Evolutionary conservation across 2,888 invertebrate genomes (phyloP).

Genomic region (Boloria euphrosyne): DNA sequence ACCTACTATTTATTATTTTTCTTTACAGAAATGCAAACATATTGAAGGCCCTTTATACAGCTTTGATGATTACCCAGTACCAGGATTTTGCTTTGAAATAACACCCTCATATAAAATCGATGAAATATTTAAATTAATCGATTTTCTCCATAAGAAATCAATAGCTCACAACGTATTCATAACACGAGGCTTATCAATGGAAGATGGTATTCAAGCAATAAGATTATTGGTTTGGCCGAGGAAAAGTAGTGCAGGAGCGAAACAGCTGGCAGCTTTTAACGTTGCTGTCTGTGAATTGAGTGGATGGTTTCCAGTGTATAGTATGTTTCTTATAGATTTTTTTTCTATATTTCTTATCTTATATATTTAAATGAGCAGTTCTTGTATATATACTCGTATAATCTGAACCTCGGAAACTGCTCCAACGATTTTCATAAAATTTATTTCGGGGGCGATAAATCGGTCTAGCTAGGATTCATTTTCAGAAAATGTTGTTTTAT

Average conservation of each 20-base stretch:
- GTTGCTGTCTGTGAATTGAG: conserved; percentile 89
- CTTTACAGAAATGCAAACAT: conserved; percentile 79
- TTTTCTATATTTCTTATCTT: too few species aligned
- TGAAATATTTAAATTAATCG: conserved; percentile 74
- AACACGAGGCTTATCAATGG: conserved; percentile 76
- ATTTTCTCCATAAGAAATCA: conserved; percentile 82
- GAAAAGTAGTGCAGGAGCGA: conserved; percentile 78
- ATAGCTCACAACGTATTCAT: conserved; percentile 90
- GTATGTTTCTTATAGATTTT: conserved; percentile 66
- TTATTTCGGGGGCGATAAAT: too few species aligned
- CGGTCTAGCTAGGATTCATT: too few species aligned
- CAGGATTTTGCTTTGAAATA: conserved; percentile 87
- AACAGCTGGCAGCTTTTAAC: conserved; percentile 83
- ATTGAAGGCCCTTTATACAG: conserved; percentile 79
- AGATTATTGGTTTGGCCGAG: conserved; percentile 87
- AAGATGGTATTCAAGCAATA: conserved; percentile 60
- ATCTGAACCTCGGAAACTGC: too few species aligned
- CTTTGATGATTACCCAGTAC: conserved; percentile 82
- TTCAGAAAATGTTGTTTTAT: too few species aligned
- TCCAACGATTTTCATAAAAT: too few species aligned
- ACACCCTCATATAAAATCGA: conserved; percentile 55
- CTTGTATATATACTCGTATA: too few species aligned
- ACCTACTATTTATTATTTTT: too few species aligned
- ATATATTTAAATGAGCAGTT: too few species aligned
- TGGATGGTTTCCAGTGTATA: conserved; percentile 88